Percentiles rank a stretch among this genome's conserved stretches.
phyloP scores from a whole-genome alignment of 2,113 vertebrate genomes.

The Aphelocoma coerulescens region DNA sequence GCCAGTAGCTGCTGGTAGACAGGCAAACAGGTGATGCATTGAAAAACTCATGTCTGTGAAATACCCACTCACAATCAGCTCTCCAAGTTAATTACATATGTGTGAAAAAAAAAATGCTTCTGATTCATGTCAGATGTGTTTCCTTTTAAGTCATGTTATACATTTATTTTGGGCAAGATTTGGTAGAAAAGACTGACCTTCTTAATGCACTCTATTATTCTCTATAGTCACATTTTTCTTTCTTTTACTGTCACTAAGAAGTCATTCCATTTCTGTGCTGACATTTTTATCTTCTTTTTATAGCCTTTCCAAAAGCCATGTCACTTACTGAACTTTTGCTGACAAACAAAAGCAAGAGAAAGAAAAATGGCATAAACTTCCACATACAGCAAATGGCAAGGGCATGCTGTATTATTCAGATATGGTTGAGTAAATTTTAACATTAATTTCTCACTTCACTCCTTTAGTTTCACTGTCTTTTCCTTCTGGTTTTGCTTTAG shows the following conservation, averaged over 20 bases:
- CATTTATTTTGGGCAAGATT: background rate
- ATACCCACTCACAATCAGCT: background rate
- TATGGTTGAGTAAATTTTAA: background rate
- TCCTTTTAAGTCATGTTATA: background rate
- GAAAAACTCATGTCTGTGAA: background rate
- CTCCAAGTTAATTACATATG: background rate
- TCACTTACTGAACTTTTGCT: background rate
- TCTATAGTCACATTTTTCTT: background rate
- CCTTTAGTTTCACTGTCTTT: background rate
- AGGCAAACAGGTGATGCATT: constrained; percentile 4
- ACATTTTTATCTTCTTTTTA: constrained; percentile 22
- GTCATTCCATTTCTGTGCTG: background rate
- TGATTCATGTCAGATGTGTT: background rate
- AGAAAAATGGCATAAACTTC: background rate
- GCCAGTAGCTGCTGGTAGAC: background rate
- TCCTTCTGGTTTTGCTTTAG: background rate
- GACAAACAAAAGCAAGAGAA: constrained; percentile 6
- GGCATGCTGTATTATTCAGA: background rate
- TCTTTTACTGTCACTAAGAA: background rate
- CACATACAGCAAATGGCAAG: background rate
- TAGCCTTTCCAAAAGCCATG: background rate
- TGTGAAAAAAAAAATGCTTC: constrained; percentile 2
- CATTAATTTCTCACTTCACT: background rate
- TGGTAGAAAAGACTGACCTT: background rate
- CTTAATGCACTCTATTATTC: background rate